Evolutionary conservation across 2,888 invertebrate species (phyloP).

Genomic region (Lycia hirtaria): DNA sequence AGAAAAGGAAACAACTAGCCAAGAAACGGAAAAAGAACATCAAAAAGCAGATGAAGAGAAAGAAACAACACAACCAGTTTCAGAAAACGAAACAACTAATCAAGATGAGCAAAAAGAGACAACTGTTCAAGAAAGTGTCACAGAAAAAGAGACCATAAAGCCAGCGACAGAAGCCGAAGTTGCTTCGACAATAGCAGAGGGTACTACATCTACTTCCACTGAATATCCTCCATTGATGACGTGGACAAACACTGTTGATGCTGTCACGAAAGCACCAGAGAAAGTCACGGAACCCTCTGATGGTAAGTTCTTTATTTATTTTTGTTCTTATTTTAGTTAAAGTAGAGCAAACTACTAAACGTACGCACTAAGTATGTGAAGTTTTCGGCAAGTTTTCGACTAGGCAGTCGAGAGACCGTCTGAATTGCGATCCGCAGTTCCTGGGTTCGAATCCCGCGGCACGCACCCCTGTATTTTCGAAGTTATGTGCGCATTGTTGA

Average conservation of each 20-base stretch:
- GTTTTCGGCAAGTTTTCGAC: too few species aligned
- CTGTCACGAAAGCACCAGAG: constrained; percentile 60
- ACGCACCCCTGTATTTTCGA: too few species aligned
- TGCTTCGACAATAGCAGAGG: constrained; percentile 43
- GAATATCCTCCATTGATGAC: constrained; percentile 77
- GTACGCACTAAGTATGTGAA: too few species aligned
- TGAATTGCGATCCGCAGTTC: too few species aligned
- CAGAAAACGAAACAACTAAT: constrained; percentile 43
- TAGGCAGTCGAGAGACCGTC: too few species aligned
- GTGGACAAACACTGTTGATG: constrained; percentile 79
- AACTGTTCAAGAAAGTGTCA: constrained; percentile 34
- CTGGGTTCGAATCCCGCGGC: too few species aligned
- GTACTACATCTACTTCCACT: constrained; percentile 49
- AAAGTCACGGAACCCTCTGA: constrained; percentile 57
- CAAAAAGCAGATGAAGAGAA: constrained; percentile 25
- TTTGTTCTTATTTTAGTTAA: neutral
- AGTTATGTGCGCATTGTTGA: too few species aligned
- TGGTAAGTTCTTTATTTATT: constrained; percentile 52
- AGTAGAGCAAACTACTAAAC: too few species aligned
- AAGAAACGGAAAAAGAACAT: constrained; percentile 8
- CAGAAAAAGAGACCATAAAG: constrained; percentile 55
- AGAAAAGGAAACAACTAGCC: constrained; percentile 10
- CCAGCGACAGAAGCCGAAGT: constrained; percentile 54
- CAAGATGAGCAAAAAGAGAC: constrained; percentile 28
- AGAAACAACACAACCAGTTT: constrained; percentile 20